Base-by-base conservation (phyloP, 2,888 invertebrate genomes). In the Molorchus minor region DNA sequence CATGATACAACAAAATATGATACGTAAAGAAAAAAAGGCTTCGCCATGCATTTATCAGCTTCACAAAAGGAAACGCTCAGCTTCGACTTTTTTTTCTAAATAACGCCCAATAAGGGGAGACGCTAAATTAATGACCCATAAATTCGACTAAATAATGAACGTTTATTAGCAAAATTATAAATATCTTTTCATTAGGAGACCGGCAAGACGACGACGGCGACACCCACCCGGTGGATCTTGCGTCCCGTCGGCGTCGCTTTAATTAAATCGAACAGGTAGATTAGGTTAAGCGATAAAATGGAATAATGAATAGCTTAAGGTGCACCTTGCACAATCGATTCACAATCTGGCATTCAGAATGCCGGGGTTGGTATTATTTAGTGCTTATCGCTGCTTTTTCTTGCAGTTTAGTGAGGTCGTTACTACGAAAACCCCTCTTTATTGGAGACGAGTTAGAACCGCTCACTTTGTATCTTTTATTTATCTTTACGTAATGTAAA, bases 201-300 rank as follows among this genome's bases (percentile, higher is more conserved):
- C 41, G 20, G 41, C 20, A 41, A 41, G 41, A 41, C 17, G 17
- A 21, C 19, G 41, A 19, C 12, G 20, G 20, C n/a, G n/a, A 13
- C 10, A 41, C 20, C 19, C 41, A 41, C 41, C 19, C 7, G 13
- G 41, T 21, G 41, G 20, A 20, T 20, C n/a, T n/a, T 21, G 17
- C 20, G 10, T 13, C 19, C 20, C 41, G 13, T 41, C 21, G 13
- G 19, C 20, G 21, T 19, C 20, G 20, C 20, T 41, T 41, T 41
- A 41, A 41, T 41, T 41, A 41, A 41, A 41, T 41, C 20, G 21
- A 41, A 41, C 41, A 41, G 41, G 41, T 41, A 21, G 20, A 41
- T 41, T 41, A 41, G 21, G 41, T 41, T 21, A 21, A 21, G 41
- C 41, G 19, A 41, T 41, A 41, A 41, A 41, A 21, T 21, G 4